Evolutionary conservation across 2,113 vertebrate genomes (phyloP).

Genomic region (Galbula dea): DNA sequence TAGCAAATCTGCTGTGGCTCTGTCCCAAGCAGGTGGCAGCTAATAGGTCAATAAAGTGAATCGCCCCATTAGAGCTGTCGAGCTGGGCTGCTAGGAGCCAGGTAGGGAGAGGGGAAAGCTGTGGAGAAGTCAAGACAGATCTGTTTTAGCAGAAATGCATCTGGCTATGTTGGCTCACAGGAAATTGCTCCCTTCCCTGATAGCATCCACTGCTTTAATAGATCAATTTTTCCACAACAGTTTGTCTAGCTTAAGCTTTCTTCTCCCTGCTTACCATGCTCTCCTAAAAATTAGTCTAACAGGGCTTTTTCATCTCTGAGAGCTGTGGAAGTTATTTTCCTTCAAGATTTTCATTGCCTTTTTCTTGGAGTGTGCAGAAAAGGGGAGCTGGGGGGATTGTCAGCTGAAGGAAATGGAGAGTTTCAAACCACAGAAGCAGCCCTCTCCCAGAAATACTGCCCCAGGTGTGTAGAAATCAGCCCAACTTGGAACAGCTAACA

Average conservation of each 20-base stretch:
- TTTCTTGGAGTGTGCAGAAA: neutral
- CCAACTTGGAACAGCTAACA: neutral
- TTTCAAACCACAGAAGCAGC: neutral
- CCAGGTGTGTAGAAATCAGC: neutral
- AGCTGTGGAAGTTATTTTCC: neutral
- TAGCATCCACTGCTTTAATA: neutral
- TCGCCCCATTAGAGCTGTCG: neutral
- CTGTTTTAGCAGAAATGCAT: neutral
- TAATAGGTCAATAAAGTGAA: constrained; percentile 11
- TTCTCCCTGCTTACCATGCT: neutral
- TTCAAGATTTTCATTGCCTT: neutral
- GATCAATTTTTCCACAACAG: neutral
- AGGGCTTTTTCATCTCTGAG: neutral
- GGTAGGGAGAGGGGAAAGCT: neutral
- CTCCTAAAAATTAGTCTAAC: neutral
- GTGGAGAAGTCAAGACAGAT: neutral
- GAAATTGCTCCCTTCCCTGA: neutral
- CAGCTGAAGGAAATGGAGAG: neutral
- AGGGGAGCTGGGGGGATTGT: neutral
- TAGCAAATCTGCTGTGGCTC: neutral
- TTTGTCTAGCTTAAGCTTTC: neutral
- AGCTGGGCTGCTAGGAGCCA: neutral
- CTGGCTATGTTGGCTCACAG: neutral
- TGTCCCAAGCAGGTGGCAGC: constrained; percentile 4
- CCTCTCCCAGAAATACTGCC: neutral